Conservation (phyloP, 2,797 vertebrate genomes). For the Periophthalmus magnuspinnatus region DNA sequence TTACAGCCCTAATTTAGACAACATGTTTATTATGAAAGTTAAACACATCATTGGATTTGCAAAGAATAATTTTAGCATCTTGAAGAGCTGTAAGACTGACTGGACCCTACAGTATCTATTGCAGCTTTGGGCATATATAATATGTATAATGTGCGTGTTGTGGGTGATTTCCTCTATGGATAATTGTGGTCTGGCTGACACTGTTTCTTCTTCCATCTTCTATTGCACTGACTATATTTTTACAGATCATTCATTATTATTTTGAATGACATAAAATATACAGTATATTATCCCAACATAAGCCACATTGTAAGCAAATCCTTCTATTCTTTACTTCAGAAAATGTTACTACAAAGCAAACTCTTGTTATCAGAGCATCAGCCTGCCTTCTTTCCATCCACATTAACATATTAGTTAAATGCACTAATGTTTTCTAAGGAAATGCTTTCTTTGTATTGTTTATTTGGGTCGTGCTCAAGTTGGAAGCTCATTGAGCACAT, state of each 20-base stretch:
- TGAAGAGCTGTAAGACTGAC: not conserved
- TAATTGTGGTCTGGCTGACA: not conserved
- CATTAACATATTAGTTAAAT: constrained; percentile 1
- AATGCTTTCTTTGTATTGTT: constrained; percentile 27
- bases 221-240: not conserved
- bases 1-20: too few relatives aligned
- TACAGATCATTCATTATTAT: not conserved
- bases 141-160: not conserved
- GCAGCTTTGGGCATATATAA: not conserved
- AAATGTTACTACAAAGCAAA: not conserved
- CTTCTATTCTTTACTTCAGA: not conserved
- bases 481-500: constrained; percentile 41
- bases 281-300: not conserved
- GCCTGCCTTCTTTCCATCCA: not conserved
- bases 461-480: constrained; percentile 10
- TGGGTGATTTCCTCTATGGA: not conserved
- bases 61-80: not conserved
- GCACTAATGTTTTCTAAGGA: not conserved
- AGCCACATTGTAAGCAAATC: not conserved
- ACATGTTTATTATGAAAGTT: not conserved
- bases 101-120: not conserved
- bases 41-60: not conserved
- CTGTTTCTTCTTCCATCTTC: not conserved
- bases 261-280: not conserved
- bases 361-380: not conserved